Evolutionary conservation across 2,888 invertebrate genomes (phyloP), one percentile per base, ranked within the genome.

Genomic region (Cryptus viduatorius): DNA sequence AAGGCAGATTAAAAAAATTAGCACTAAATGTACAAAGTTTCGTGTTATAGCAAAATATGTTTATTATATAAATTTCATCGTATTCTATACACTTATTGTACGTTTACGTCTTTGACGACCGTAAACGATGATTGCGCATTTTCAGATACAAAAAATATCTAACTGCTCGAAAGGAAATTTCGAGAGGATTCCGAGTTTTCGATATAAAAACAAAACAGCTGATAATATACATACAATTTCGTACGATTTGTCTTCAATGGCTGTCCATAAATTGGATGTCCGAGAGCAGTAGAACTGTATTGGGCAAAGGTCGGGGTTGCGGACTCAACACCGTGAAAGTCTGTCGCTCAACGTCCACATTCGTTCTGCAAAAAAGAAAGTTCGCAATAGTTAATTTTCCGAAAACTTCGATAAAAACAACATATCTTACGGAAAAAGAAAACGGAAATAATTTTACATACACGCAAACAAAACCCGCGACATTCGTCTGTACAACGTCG

Each of bases 241-340:
- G 37, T 37, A 37, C 4, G 8, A 37, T 37, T 37, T 4, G 37
- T 8, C 12, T 7, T 94, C 94, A 97, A 93, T 98, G 97, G 90
- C 96, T 97, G 94, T 99, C 99, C 97, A 99, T 98, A 93, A 98
- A 99, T 92, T 98, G 98, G 86, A 99, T 94, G 87, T 99, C 98
- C 0, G 98, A 98, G 37, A 98, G 94, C 65, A 99, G 94, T 50
- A 99, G 94, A 69, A 98, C 95, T 4, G 96, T 97, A 94, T 97
- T 97, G 31, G 99, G 99, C 65, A 99, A 94, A 0, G 99, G 99
- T 59, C 98, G 96, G 4, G 98, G 98, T 92, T 98, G 98, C 0
- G 99, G 99, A 0, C 99, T 98, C 50, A 99, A 95, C 29, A 99
- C 95, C 44, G 98, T 99, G 86, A 99, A 95, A 16, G 96, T 96